Percentiles rank a stretch among this genome's conserved stretches.
Conservation (phyloP, 2,797 vertebrate genomes). For the Catamblyrhynchus diadema region DNA sequence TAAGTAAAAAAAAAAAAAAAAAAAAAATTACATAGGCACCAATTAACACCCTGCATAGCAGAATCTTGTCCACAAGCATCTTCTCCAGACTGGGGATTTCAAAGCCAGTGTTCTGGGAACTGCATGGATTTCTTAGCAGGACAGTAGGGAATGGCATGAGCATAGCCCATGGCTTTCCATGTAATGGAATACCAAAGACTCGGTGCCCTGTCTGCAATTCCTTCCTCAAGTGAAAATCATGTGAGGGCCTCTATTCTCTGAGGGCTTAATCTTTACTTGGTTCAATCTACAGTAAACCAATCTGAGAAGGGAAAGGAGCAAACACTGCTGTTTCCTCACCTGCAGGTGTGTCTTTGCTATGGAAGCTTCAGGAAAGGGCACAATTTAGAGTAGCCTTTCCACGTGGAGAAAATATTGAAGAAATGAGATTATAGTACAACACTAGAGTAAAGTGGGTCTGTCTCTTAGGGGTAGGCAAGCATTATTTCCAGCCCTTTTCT, state of each 20-base stretch:
- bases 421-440: not conserved
- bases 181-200: not conserved
- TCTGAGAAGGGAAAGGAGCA: not conserved
- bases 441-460: not conserved
- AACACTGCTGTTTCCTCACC: not conserved
- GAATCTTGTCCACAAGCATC: not conserved
- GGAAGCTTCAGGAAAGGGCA: not conserved
- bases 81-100: not conserved
- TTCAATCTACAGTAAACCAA: not conserved
- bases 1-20: not conserved
- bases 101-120: not conserved
- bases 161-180: not conserved
- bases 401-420: not conserved
- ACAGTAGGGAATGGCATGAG: not conserved
- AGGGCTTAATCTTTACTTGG: not conserved
- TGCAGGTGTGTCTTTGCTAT: not conserved
- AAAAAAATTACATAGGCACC: not conserved
- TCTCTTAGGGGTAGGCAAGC: not conserved
- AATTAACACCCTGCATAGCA: not conserved
- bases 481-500: not conserved
- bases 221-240: not conserved
- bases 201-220: not conserved
- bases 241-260: not conserved
- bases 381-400: not conserved
- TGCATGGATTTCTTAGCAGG: not conserved